Evolutionary conservation across 2,797 vertebrate species (phyloP).

Genomic region (Ambastaia sidthimunki): DNA sequence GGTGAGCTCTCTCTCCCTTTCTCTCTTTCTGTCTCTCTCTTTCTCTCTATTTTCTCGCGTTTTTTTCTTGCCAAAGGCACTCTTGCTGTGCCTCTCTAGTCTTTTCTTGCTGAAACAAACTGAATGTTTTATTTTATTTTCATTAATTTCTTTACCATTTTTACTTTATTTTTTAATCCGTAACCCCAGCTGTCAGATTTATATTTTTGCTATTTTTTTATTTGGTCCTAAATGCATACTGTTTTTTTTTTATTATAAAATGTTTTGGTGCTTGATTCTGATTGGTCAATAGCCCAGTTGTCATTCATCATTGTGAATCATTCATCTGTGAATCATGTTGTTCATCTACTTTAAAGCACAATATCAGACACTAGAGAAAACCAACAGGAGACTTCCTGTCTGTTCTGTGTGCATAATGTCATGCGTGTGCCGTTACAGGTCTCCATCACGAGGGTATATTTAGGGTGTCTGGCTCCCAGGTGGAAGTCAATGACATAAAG

Average conservation of each 20-base stretch:
- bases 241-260: neutral
- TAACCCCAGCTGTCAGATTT: neutral
- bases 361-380: neutral
- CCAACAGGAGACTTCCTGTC: neutral
- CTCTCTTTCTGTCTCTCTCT: neutral
- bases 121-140: conserved; percentile 28
- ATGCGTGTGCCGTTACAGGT: conserved; percentile 72
- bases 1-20: conserved; percentile 72
- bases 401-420: conserved; percentile 10
- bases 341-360: no score
- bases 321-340: no score
- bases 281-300: no score
- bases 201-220: neutral
- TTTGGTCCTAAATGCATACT: neutral
- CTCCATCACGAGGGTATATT: conserved; percentile 97
- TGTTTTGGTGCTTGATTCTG: no score
- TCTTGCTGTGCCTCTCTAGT: conserved; percentile 13
- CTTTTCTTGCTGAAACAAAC: conserved; percentile 22
- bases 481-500: conserved; percentile 99
- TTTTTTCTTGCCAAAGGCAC: conserved; percentile 28
- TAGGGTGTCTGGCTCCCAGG: conserved; percentile 95
- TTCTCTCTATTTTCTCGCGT: neutral
- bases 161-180: neutral
- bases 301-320: no score
- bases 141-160: conserved; percentile 41